phyloP scores from a whole-genome alignment of 2,888 invertebrate species.

The Calephelis perditalis region DNA sequence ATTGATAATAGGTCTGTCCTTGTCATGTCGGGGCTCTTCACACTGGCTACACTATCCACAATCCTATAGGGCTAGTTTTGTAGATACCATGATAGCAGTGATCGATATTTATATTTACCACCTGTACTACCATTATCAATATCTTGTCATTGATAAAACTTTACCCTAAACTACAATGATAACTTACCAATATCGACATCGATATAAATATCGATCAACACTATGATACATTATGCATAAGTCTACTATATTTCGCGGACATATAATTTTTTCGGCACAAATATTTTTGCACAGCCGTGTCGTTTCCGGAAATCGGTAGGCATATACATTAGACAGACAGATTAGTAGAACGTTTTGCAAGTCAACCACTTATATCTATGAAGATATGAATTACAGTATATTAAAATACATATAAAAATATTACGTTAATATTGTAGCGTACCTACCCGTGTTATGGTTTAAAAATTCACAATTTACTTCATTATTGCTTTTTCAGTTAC shows the following conservation, averaged over 20 bases:
- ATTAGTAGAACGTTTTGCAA: conserved; percentile 68
- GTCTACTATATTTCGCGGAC: conserved; percentile 7
- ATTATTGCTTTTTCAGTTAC: conserved; percentile 66
- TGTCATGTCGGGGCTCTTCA: conserved; percentile 61
- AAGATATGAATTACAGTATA: conserved; percentile 75
- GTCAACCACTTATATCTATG: conserved; percentile 65
- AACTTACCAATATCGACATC: not conserved
- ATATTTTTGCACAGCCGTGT: conserved; percentile 9
- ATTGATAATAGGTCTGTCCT: conserved; percentile 68
- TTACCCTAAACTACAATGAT: no score
- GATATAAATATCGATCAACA: conserved; percentile 19
- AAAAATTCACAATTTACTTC: conserved; percentile 59
- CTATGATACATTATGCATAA: not conserved
- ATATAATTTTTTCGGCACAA: conserved; percentile 4
- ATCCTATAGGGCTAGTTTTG: conserved; percentile 46
- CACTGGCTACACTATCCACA: conserved; percentile 44
- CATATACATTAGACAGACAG: conserved; percentile 25
- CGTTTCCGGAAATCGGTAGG: conserved; percentile 5
- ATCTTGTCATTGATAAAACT: not conserved
- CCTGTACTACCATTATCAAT: not conserved
- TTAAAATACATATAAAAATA: conserved; percentile 78
- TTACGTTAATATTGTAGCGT: conserved; percentile 59
- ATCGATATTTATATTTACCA: conserved; percentile 4
- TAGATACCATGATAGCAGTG: conserved; percentile 36
- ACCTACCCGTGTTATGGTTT: conserved; percentile 55